Conservation (phyloP, 1,140 invertebrate genomes). For the Wasmannia auropunctata region DNA sequence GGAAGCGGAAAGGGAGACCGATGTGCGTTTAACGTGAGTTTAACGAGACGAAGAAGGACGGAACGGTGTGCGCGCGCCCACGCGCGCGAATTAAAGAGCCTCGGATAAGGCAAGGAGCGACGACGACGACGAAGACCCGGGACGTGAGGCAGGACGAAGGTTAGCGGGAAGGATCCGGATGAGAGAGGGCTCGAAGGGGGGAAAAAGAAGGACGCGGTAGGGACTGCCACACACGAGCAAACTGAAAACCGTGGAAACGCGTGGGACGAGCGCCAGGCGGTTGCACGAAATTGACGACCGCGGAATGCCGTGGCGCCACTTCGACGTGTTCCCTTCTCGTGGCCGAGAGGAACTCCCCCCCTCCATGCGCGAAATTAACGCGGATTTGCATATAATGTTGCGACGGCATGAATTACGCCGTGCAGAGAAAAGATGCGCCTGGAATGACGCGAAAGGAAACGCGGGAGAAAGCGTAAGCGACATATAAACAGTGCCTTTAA, state of each 20-base stretch:
- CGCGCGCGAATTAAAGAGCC: constrained; percentile 79
- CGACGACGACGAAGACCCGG: not conserved
- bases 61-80: constrained; percentile 71
- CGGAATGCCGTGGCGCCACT: constrained; percentile 70
- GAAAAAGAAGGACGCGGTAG: constrained; percentile 55
- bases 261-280: constrained; percentile 68
- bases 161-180: constrained; percentile 6
- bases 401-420: constrained; percentile 30
- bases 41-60: constrained; percentile 39
- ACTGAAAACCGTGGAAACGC: constrained; percentile 72
- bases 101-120: constrained; percentile 70
- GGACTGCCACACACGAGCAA: constrained; percentile 66
- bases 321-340: constrained; percentile 63
- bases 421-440: not conserved
- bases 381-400: constrained; percentile 47
- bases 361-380: constrained; percentile 40
- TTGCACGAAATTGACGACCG: constrained; percentile 68
- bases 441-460: not conserved
- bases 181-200: constrained; percentile 18
- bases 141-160: constrained; percentile 14
- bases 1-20: not conserved
- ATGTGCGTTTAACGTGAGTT: constrained; percentile 12
- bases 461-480: not conserved
- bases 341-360: not conserved
- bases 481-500: not conserved